Evolutionary conservation across 2,113 vertebrate genomes (phyloP).

Genomic region (Prunella fulvescens): DNA sequence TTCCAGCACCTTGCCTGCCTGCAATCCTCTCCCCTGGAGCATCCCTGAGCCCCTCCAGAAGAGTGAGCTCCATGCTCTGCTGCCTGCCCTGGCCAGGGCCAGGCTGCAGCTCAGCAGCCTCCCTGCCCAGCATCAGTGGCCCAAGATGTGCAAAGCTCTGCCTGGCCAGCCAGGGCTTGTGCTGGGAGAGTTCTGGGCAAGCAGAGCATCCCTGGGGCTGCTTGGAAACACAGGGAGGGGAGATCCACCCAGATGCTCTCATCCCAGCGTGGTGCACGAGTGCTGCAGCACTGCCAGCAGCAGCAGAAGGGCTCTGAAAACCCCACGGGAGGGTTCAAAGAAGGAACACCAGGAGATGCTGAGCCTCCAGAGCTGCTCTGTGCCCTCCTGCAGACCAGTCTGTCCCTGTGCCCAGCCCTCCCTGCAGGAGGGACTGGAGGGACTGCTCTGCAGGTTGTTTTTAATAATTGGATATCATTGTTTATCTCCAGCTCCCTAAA

Average conservation of each 20-base stretch:
- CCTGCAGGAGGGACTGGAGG: no score
- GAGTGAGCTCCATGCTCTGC: not conserved
- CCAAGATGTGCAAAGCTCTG: not conserved
- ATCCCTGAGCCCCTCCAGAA: not conserved
- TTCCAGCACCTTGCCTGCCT: rapidly evolving
- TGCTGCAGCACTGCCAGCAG: not conserved
- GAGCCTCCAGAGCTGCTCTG: not conserved
- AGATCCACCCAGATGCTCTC: not conserved
- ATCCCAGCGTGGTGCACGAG: not conserved
- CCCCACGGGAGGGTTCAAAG: rapidly evolving
- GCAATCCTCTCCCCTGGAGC: not conserved
- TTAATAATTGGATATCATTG: not conserved
- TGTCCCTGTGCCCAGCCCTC: not conserved
- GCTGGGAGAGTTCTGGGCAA: not conserved
- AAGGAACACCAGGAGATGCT: not conserved
- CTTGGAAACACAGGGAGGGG: not conserved
- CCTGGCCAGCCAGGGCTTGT: not conserved
- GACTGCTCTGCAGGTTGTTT: not conserved
- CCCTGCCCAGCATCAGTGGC: rapidly evolving
- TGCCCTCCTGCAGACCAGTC: not conserved
- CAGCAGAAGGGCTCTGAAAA: not conserved
- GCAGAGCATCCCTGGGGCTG: not conserved
- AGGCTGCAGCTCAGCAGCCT: not conserved
- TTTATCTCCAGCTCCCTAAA: not conserved
- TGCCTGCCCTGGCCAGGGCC: not conserved